phyloP scores from a whole-genome alignment of 2,113 vertebrate species.

The Ornithorhynchus anatinus region DNA sequence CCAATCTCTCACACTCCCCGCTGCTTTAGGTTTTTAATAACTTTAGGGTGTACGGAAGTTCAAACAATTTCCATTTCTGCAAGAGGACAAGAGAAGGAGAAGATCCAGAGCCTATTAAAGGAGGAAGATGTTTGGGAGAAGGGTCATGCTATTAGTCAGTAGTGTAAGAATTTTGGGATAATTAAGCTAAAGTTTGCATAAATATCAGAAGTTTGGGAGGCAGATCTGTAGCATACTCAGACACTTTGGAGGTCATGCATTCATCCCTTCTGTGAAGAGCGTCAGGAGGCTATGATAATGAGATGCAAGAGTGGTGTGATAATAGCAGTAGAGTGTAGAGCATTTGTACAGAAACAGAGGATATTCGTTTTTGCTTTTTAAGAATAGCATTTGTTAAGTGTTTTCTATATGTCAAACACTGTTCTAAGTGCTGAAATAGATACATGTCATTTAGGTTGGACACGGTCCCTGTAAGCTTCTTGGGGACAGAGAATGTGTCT shows the following conservation, averaged over 20 bases:
- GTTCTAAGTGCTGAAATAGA: too few relatives aligned
- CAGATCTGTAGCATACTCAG: neutral
- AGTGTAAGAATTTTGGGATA: constrained; percentile 32
- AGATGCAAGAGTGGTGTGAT: neutral
- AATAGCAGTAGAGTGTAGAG: neutral
- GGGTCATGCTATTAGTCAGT: constrained; percentile 24
- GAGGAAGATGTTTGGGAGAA: constrained; percentile 28
- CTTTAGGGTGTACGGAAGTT: constrained; percentile 24
- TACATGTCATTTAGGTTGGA: too few relatives aligned
- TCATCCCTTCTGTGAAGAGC: neutral
- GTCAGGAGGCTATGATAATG: neutral
- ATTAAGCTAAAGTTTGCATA: constrained; percentile 54
- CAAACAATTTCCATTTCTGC: constrained; percentile 23
- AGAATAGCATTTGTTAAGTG: too few relatives aligned
- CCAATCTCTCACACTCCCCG: constrained; percentile 2
- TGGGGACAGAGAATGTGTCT: too few relatives aligned
- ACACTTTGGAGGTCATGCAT: constrained; percentile 10
- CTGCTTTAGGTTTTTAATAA: constrained; percentile 27
- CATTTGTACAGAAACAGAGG: neutral
- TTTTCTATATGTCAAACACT: too few relatives aligned
- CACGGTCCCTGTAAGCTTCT: too few relatives aligned
- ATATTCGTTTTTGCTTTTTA: too few relatives aligned
- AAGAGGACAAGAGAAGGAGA: neutral
- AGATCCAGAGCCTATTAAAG: constrained; percentile 3
- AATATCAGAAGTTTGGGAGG: constrained; percentile 9